Conservation (phyloP, 1,140 invertebrate species). For the Apis laboriosa region DNA sequence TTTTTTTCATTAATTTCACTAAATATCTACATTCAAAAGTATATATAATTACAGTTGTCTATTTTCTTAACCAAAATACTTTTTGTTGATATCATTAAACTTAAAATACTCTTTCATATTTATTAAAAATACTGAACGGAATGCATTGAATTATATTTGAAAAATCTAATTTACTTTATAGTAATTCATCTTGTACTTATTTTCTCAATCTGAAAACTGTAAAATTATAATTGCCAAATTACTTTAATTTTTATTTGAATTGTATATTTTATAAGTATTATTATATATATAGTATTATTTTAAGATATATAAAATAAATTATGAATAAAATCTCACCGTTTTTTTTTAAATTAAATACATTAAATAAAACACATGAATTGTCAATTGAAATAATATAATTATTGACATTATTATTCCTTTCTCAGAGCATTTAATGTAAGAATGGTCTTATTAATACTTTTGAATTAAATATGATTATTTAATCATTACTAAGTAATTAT, state of each 20-base stretch:
- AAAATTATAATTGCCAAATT: neutral
- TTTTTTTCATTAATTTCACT: neutral
- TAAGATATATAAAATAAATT: slow-evolving; percentile 23
- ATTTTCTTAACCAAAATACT: neutral
- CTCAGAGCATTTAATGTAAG: neutral
- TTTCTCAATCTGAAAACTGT: neutral
- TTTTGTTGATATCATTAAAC: neutral
- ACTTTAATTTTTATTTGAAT: neutral
- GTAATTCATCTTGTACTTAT: neutral
- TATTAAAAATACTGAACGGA: neutral
- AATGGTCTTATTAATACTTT: neutral
- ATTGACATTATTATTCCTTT: neutral
- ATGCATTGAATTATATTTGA: neutral
- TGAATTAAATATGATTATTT: slow-evolving; percentile 41
- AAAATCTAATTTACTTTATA: neutral
- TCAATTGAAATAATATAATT: neutral
- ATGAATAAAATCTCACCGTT: neutral
- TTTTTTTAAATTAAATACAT: neutral
- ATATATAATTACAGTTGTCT: neutral
- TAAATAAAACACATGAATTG: neutral
- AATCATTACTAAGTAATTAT: neutral
- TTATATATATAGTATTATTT: neutral
- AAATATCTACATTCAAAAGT: slow-evolving; percentile 3
- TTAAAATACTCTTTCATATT: neutral
- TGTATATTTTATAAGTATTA: neutral